Evolutionary conservation across 2,888 invertebrate genomes (phyloP).

Genomic region (Watsonalla cultraria): DNA sequence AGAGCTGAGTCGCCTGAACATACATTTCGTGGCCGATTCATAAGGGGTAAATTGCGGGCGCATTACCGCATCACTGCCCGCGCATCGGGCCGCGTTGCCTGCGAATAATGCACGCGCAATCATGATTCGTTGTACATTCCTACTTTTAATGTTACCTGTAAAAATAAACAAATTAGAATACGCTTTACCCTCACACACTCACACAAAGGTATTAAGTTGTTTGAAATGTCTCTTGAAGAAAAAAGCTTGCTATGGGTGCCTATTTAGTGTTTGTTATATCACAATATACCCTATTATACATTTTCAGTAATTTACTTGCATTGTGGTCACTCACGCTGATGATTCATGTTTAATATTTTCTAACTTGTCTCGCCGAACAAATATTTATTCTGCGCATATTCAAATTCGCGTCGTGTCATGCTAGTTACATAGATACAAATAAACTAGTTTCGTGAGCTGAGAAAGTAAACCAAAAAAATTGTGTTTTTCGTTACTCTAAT

Average conservation of each 20-base stretch:
- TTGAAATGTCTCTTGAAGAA: no score
- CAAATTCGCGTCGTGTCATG: background rate
- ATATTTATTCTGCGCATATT: no score
- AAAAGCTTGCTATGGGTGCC: no score
- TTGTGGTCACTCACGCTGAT: no score
- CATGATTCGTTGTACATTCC: background rate
- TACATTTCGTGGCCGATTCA: conserved; percentile 8
- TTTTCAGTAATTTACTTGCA: no score
- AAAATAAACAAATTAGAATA: background rate
- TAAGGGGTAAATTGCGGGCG: conserved; percentile 49
- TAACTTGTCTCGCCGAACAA: no score
- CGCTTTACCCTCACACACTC: background rate
- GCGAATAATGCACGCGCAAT: conserved; percentile 1
- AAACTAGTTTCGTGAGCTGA: conserved; percentile 1
- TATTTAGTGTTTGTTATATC: no score
- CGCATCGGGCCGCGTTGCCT: background rate
- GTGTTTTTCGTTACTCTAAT: background rate
- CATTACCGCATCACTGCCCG: conserved; percentile 23
- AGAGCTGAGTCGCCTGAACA: no score
- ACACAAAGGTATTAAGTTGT: no score
- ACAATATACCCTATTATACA: no score
- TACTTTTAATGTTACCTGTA: background rate
- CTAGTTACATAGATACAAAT: background rate
- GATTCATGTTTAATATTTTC: no score
- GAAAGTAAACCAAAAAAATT: background rate